A percentile compares a stretch with the other conserved stretches of the same genome.
Conservation (phyloP, 2,888 invertebrate species). For the Mechanitis mazaeus region DNA sequence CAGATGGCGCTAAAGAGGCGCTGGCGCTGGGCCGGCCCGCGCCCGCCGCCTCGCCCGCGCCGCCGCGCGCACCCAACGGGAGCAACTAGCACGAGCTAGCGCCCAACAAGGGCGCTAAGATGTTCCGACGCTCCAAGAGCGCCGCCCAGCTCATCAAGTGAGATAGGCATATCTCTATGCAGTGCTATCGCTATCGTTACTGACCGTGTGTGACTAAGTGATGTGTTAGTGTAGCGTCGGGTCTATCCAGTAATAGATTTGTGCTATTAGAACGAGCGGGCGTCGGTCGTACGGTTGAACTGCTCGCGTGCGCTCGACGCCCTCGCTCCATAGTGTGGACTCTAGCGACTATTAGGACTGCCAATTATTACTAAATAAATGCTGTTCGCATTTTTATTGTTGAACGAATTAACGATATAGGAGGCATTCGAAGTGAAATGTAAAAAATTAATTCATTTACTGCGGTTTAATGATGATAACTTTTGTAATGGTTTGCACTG, state of each 20-base stretch:
- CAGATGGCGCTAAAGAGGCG: slow-evolving; percentile 71
- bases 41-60: slow-evolving; percentile 47
- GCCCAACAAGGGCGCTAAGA: slow-evolving; percentile 72
- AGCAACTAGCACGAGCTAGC: slow-evolving; percentile 74
- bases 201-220: slow-evolving; percentile 11
- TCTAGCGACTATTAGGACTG: slow-evolving; percentile 64
- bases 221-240: slow-evolving; percentile 12
- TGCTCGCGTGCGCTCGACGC: slow-evolving; percentile 3
- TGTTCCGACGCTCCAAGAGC: slow-evolving; percentile 77
- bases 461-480: slow-evolving; percentile 32
- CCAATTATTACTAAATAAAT: slow-evolving; percentile 61
- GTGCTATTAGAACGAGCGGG: slow-evolving; percentile 20
- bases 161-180: slow-evolving; percentile 20
- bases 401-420: slow-evolving; percentile 66
- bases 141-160: slow-evolving; percentile 75
- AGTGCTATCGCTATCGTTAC: neutral
- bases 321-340: slow-evolving; percentile 38
- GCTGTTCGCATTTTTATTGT: slow-evolving; percentile 59
- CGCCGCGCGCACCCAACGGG: slow-evolving; percentile 58
- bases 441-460: slow-evolving; percentile 54
- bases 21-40: slow-evolving; percentile 43
- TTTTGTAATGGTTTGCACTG: slow-evolving; percentile 71
- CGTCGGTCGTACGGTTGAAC: slow-evolving; percentile 2
- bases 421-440: slow-evolving; percentile 49
- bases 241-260: slow-evolving; percentile 18